Base-by-base conservation (phyloP, 1,140 invertebrate species). In the Drosophila littoralis region DNA sequence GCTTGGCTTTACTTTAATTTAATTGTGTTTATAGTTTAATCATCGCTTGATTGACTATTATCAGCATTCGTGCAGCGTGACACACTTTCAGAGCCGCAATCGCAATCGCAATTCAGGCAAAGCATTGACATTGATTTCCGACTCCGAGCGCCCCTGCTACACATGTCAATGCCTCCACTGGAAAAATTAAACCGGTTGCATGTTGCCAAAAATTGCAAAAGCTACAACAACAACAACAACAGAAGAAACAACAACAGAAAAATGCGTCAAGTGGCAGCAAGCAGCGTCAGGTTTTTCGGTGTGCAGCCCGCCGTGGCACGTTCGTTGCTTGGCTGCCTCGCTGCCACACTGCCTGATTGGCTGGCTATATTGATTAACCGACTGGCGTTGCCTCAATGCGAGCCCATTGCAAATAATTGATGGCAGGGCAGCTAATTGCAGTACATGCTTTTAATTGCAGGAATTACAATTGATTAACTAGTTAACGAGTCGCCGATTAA, bases 91-190 rank as follows among this genome's bases (percentile, higher is more conserved):
- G 22, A 28, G 22, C 40, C 28, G 17, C 28, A 33, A 43, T 15
- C 48, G 8, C 28, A 54, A 45, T 40, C 59, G 50, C 43, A 52
- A 74, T 58, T 54, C 36, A 54, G 36, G 38, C 33, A 55, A 59
- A 73, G 43, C 72, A 83, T 75, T 86, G 83, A 88, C 83, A 86
- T 89, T 88, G 83, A 85, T 85, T 79, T 79, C 64, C 58, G 73
- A 69, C 68, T 70, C 70, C 59, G 58, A 43, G 60, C 77, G 55
- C 38, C 61, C 70, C 64, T 65, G 77, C 75, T 33, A 57, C 78
- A 76, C 66, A 76, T 75, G 77, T 46, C 67, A 54, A 54, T 75
- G 77, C 65, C 71, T 63, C 22, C 55, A 22, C 22, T 48, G 40
- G 28, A 63, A 22, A 33, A 36, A 38, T 28, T 28, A 58, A 77